Conservation (phyloP, 1,140 invertebrate genomes). For the Drosophila paulistorum region DNA sequence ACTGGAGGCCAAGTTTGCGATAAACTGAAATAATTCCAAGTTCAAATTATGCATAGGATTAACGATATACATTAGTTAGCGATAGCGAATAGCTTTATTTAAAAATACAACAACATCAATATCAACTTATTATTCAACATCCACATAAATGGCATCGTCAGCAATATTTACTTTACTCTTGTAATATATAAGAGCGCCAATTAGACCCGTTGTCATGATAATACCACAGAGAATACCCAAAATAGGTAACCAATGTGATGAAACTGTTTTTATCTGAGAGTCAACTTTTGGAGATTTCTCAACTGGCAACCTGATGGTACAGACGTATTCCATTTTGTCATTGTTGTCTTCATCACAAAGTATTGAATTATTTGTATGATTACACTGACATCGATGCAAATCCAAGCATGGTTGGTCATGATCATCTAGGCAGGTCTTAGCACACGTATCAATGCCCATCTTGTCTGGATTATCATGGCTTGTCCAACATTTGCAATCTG, state of each 20-base stretch:
- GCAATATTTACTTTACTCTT: not conserved
- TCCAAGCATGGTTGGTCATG: conserved; percentile 47
- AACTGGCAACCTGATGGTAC: not conserved
- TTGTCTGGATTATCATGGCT: conserved; percentile 7
- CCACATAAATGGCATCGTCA: not conserved
- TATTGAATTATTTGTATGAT: conserved; percentile 9
- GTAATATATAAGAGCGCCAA: not conserved
- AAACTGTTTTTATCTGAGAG: not conserved
- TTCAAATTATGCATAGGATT: too few species aligned
- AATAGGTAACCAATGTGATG: not conserved
- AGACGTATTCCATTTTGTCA: conserved; percentile 13
- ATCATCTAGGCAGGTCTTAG: conserved; percentile 40
- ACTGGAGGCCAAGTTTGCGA: too few species aligned
- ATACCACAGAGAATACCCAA: not conserved
- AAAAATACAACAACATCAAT: not conserved
- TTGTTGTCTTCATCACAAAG: conserved; percentile 17
- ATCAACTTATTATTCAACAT: not conserved
- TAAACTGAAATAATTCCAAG: too few species aligned
- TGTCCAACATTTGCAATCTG: conserved; percentile 49
- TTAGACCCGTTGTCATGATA: not conserved
- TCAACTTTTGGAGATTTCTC: not conserved
- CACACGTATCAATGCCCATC: conserved; percentile 32
- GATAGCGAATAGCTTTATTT: too few species aligned
- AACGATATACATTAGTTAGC: too few species aligned
- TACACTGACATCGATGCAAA: conserved; percentile 27